A percentile compares a stretch with the other conserved stretches of the same genome.
These are phyloP conservation scores for Galeruca laticollis DNA, from an alignment of 2,888 invertebrate genomes.

Conservation along the genomic window DNA sequence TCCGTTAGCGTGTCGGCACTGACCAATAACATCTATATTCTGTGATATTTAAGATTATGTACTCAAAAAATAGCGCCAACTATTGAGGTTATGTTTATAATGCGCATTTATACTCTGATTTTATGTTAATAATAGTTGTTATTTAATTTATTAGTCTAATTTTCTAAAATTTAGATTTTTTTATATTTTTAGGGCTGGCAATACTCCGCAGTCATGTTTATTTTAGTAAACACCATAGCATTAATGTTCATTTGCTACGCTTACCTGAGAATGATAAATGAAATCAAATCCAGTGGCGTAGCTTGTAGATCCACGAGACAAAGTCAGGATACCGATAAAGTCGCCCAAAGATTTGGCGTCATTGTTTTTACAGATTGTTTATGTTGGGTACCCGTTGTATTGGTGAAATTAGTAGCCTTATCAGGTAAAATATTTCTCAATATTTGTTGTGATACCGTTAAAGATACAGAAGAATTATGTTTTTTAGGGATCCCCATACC, in stretches of 20 bases:
- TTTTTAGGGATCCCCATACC: conserved; percentile 69
- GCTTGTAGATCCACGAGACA: conserved; percentile 72
- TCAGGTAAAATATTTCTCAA: conserved; percentile 66
- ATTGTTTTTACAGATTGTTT: conserved; percentile 73
- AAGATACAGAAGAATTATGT: conserved; percentile 6
- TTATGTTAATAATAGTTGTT: too few relatives aligned
- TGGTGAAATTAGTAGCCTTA: conserved; percentile 71
- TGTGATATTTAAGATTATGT: too few relatives aligned
- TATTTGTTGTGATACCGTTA: not conserved
- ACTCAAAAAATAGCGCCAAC: too few relatives aligned
- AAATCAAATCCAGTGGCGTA: conserved; percentile 70
- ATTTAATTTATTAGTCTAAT: too few relatives aligned
- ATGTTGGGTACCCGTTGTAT: conserved; percentile 73
- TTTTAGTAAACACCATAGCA: conserved; percentile 70
- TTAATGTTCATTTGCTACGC: conserved; percentile 71
- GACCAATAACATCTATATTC: too few relatives aligned
- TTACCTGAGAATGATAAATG: conserved; percentile 71
- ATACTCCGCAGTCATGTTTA: conserved; percentile 72
- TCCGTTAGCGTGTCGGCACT: too few relatives aligned
- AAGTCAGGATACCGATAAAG: conserved; percentile 69
- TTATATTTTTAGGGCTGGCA: conserved; percentile 70
- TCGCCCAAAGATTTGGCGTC: conserved; percentile 72
- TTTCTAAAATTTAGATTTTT: too few relatives aligned
- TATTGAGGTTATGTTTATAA: too few relatives aligned
- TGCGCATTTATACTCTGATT: too few relatives aligned